Percentiles rank a stretch among this genome's conserved stretches.
Evolutionary conservation across 64 coral and sea anemone species (phyloP).

Genomic region (Actinia equina): DNA sequence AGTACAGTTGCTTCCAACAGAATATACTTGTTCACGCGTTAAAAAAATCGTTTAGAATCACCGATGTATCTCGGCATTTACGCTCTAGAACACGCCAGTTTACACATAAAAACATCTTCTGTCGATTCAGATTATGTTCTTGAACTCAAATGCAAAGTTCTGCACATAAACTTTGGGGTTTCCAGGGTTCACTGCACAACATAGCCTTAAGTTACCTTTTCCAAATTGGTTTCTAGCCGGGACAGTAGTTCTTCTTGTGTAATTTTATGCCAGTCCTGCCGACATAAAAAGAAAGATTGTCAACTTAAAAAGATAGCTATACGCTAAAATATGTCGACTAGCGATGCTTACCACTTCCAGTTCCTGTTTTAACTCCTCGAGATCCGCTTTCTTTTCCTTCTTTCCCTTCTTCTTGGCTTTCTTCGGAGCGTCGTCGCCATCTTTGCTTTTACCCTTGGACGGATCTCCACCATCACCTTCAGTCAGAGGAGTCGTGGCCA

Average conservation of each 20-base stretch:
- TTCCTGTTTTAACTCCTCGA: slow-evolving; percentile 85
- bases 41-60: neutral
- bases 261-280: slow-evolving; percentile 87
- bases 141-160: neutral
- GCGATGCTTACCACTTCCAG: slow-evolving; percentile 69
- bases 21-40: neutral
- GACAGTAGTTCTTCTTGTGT: slow-evolving; percentile 50
- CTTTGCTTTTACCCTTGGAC: slow-evolving; percentile 6
- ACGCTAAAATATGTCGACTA: neutral
- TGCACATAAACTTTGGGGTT: neutral
- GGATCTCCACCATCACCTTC: slow-evolving; percentile 29
- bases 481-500: slow-evolving; percentile 78
- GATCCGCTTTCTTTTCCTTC: slow-evolving; percentile 69
- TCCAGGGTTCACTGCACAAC: slow-evolving; percentile 15
- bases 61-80: neutral
- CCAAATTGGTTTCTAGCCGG: slow-evolving; percentile 47
- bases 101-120: neutral
- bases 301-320: neutral
- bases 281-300: slow-evolving; percentile 8
- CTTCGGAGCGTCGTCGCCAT: slow-evolving; percentile 18
- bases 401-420: slow-evolving; percentile 44
- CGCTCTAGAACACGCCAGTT: neutral
- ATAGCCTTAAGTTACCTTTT: slow-evolving; percentile 45
- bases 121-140: neutral
- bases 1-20: neutral